Percentiles rank a stretch among this genome's conserved stretches.
Conservation (phyloP, 2,888 invertebrate genomes). For the Brachypalpus laphriformis region DNA sequence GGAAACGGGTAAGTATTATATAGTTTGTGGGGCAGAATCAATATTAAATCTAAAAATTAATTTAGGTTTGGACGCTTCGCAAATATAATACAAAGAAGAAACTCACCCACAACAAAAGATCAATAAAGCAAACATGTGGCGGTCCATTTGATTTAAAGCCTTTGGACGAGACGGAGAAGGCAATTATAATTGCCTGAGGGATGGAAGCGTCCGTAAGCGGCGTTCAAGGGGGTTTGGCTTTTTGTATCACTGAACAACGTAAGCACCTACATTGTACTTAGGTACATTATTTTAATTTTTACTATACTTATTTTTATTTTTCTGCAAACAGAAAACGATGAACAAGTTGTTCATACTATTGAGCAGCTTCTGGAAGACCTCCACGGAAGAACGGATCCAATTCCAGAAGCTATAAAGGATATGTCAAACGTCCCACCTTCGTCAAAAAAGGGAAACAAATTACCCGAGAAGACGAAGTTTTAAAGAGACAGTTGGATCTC, state of each 20-base stretch:
- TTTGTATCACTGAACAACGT: no score
- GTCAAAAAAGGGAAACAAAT: background rate
- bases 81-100: slow-evolving; percentile 6
- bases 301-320: background rate
- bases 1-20: background rate
- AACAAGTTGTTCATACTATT: background rate
- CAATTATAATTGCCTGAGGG: slow-evolving; percentile 17
- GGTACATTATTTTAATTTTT: no score
- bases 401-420: background rate
- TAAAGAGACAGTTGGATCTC: background rate
- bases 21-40: background rate
- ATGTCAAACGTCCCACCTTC: background rate
- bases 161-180: slow-evolving; percentile 20
- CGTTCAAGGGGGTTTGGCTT: no score
- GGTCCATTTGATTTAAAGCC: slow-evolving; percentile 20
- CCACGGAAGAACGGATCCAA: background rate
- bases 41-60: background rate
- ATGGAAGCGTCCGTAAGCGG: slow-evolving; percentile 23
- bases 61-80: slow-evolving; percentile 16
- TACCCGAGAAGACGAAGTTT: background rate
- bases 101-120: background rate
- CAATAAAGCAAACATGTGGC: slow-evolving; percentile 11
- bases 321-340: background rate
- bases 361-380: background rate
- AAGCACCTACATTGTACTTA: no score